phyloP scores from a whole-genome alignment of 1,140 invertebrate genomes.

The Latrodectus geometricus region DNA sequence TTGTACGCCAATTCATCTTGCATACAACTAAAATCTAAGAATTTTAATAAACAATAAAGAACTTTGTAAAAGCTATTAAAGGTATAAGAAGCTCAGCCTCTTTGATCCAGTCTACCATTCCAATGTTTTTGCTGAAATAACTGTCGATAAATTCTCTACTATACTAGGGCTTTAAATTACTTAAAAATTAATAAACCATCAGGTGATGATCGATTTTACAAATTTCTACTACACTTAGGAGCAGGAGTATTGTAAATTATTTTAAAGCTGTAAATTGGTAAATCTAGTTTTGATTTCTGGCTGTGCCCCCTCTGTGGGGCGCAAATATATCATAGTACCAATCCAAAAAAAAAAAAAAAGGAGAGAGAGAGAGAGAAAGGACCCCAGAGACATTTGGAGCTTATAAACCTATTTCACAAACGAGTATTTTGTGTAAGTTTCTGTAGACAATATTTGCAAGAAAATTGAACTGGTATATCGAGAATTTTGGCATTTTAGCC shows the following conservation, averaged over 20 bases:
- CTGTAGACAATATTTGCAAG: neutral
- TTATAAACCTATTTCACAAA: neutral
- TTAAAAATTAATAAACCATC: neutral
- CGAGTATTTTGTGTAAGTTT: constrained; percentile 11
- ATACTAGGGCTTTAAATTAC: neutral
- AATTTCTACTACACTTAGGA: neutral
- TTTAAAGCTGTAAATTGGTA: neutral
- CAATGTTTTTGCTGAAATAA: neutral
- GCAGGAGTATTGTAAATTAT: neutral
- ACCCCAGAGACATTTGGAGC: neutral
- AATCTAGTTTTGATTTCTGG: neutral
- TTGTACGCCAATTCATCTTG: neutral
- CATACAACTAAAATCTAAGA: neutral
- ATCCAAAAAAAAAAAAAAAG: too few species aligned
- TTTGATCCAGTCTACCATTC: neutral
- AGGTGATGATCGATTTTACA: neutral
- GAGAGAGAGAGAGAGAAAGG: neutral
- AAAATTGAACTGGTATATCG: neutral
- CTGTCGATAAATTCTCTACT: neutral
- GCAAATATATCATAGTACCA: neutral
- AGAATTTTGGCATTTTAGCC: neutral
- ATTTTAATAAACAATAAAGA: neutral
- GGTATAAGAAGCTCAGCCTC: neutral
- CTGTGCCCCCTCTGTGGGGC: neutral
- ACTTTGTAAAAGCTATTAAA: neutral